These are phyloP conservation scores for Jaculus jaculus DNA, from an alignment of 2,113 vertebrate genomes.

Conservation along the genomic window DNA sequence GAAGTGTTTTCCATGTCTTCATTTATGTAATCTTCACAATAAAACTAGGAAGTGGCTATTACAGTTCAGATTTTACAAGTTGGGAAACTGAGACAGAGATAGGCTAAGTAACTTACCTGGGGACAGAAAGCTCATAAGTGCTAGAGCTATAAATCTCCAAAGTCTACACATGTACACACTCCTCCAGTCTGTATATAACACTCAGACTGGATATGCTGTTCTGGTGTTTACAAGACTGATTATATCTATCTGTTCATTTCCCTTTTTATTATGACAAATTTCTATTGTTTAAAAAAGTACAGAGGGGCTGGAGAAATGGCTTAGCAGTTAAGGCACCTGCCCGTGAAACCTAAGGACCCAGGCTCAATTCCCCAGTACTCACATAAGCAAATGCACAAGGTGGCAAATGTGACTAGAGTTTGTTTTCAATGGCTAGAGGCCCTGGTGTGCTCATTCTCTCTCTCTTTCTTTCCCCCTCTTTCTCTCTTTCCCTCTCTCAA, in stretches of 20 bases:
- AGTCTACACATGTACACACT: not conserved
- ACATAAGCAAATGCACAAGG: no score
- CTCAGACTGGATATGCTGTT: not conserved
- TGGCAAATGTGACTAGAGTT: no score
- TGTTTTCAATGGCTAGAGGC: no score
- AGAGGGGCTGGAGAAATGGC: not conserved
- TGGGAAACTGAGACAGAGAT: not conserved
- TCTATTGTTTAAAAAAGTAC: conserved; percentile 51
- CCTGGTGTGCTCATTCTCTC: no score
- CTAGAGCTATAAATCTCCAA: conserved; percentile 22
- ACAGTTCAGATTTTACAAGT: not conserved
- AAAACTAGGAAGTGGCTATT: not conserved
- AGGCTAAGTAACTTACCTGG: not conserved
- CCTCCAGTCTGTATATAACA: conserved; percentile 1
- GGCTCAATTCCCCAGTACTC: no score
- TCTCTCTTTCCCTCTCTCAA: no score
- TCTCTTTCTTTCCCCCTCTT: not conserved
- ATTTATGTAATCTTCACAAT: conserved; percentile 38
- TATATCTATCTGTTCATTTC: conserved; percentile 4
- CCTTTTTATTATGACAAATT: conserved; percentile 26
- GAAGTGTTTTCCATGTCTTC: conserved; percentile 9
- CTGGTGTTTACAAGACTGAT: not conserved
- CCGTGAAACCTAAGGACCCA: no score
- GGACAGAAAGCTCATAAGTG: not conserved
- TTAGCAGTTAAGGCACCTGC: no score